Evolutionary conservation across 2,113 vertebrate genomes (phyloP).

Genomic region (Columba livia): DNA sequence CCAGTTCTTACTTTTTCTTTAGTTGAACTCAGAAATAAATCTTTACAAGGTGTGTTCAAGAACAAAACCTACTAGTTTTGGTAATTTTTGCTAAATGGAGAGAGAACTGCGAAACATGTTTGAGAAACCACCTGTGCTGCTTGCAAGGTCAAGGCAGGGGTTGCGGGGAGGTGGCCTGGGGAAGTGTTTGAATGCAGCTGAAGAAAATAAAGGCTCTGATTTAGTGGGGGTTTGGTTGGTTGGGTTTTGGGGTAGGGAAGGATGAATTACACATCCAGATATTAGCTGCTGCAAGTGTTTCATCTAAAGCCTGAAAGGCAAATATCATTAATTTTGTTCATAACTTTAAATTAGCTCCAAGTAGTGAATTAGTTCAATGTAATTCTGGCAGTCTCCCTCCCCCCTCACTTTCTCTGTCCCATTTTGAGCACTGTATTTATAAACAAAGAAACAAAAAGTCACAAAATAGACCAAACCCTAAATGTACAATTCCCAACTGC

Average conservation of each 20-base stretch:
- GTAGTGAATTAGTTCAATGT: background rate
- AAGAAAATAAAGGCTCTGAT: background rate
- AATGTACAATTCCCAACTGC: background rate
- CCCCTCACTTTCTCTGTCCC: background rate
- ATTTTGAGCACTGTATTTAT: background rate
- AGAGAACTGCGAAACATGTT: background rate
- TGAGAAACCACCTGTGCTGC: background rate
- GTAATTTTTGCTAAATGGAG: background rate
- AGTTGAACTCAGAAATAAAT: background rate
- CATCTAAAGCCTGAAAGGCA: background rate
- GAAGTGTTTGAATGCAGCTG: background rate
- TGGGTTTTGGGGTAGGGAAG: background rate
- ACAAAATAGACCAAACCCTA: background rate
- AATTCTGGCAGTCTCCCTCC: background rate
- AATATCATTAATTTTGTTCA: background rate
- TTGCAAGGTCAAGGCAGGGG: background rate
- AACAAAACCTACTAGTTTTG: background rate
- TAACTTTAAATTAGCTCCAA: background rate
- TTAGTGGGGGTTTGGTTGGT: background rate
- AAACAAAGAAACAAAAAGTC: background rate
- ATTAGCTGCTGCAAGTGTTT: background rate
- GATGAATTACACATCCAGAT: background rate
- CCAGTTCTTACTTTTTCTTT: background rate
- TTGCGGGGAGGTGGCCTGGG: too few relatives aligned
- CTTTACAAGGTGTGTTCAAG: background rate